These are phyloP conservation scores for Motacilla alba DNA, from an alignment of 2,113 vertebrate genomes.

Conservation along the genomic window DNA sequence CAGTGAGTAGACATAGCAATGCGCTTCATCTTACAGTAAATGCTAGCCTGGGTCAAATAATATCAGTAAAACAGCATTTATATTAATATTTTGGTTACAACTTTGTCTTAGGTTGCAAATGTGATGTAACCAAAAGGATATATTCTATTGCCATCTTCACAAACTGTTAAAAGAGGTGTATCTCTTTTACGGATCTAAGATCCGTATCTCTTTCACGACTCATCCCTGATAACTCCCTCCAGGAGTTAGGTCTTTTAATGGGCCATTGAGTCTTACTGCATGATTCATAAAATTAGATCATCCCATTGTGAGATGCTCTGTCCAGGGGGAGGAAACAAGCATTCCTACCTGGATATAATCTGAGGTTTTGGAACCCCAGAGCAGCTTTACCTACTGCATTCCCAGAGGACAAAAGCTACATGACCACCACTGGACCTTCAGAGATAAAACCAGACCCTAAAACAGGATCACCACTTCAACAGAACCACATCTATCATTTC, in stretches of 20 bases:
- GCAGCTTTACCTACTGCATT: not conserved
- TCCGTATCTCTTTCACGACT: too few species aligned
- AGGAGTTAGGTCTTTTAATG: not conserved
- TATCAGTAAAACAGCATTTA: not conserved
- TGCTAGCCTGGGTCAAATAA: not conserved
- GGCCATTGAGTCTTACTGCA: not conserved
- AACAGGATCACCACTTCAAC: too few species aligned
- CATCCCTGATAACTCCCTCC: not conserved
- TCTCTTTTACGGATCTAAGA: too few species aligned
- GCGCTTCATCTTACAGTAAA: not conserved
- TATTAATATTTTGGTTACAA: not conserved
- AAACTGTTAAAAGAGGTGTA: not conserved
- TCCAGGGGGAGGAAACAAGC: not conserved
- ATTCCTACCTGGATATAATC: not conserved
- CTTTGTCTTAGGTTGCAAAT: not conserved
- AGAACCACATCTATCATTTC: not conserved
- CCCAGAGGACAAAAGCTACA: not conserved
- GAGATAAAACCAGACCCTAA: not conserved
- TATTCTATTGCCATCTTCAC: not conserved
- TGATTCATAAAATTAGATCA: too few species aligned
- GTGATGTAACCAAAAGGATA: not conserved
- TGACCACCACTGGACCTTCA: not conserved
- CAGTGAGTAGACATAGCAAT: not conserved
- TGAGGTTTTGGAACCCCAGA: not conserved
- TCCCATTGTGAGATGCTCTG: too few species aligned